phyloP scores from a whole-genome alignment of 1,140 invertebrate species.

The Phymastichus coffea region DNA sequence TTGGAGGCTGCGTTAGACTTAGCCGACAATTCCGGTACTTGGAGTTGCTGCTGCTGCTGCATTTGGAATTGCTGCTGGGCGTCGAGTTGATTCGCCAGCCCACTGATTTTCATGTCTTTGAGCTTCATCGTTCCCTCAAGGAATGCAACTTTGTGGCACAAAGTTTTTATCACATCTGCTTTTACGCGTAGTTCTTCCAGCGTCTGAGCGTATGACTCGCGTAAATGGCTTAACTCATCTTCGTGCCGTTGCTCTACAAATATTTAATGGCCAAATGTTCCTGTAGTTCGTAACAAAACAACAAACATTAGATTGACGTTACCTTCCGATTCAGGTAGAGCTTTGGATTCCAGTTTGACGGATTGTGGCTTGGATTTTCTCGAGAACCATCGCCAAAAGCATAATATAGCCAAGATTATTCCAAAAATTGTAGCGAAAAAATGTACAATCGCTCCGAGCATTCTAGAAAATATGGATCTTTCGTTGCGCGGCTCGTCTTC shows the following conservation, averaged over 20 bases:
- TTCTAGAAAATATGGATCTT: too few species aligned
- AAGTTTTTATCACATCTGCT: constrained; percentile 43
- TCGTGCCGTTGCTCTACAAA: background rate
- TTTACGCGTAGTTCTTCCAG: constrained; percentile 46
- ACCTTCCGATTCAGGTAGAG: background rate
- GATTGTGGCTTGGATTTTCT: background rate
- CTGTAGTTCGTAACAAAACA: background rate
- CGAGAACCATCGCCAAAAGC: constrained; percentile 7
- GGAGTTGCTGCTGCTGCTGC: constrained; percentile 13
- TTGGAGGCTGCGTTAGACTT: background rate
- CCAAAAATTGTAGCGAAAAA: background rate
- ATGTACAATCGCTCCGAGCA: background rate
- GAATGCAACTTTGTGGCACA: constrained; percentile 52
- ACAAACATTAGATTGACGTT: background rate
- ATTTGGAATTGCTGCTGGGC: constrained; percentile 19
- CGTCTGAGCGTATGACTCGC: constrained; percentile 49
- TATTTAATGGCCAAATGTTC: background rate
- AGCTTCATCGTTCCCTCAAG: constrained; percentile 57
- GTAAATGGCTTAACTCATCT: constrained; percentile 50
- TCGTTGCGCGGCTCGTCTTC: too few species aligned
- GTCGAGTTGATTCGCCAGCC: constrained; percentile 41
- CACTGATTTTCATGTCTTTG: constrained; percentile 57
- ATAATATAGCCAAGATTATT: background rate
- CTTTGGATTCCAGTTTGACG: background rate
- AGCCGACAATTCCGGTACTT: constrained; percentile 16